These are phyloP conservation scores for Copidosoma floridanum DNA, from an alignment of 1,140 invertebrate genomes.

Conservation along the genomic window DNA sequence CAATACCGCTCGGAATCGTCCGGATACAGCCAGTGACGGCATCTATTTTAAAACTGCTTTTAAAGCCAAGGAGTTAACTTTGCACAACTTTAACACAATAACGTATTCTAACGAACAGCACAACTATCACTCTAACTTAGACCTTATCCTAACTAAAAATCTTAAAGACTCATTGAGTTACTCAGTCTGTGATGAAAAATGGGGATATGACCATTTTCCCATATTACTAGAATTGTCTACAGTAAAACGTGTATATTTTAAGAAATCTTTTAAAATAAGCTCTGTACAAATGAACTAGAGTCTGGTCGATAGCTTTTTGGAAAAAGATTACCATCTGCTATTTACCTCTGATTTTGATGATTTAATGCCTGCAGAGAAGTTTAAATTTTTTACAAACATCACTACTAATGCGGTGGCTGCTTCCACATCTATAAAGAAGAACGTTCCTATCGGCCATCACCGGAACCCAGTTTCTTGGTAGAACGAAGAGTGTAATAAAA, in stretches of 20 bases:
- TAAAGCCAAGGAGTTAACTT: background rate
- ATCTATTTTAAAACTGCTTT: background rate
- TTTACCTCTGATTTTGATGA: background rate
- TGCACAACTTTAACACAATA: background rate
- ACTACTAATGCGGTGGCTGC: slow-evolving; percentile 21
- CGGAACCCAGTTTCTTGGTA: slow-evolving; percentile 5
- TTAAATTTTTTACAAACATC: background rate
- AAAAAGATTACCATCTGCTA: background rate
- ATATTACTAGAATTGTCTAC: background rate
- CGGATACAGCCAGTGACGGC: background rate
- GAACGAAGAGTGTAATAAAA: slow-evolving; percentile 16
- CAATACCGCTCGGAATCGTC: background rate
- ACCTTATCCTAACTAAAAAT: background rate
- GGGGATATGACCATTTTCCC: background rate
- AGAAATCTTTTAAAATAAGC: background rate
- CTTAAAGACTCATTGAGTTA: background rate
- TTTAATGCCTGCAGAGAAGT: background rate
- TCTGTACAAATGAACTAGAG: background rate
- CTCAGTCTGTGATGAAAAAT: background rate
- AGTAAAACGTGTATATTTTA: background rate
- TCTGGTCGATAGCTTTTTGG: background rate
- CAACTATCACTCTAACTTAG: background rate
- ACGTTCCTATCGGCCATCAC: background rate
- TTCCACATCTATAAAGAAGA: slow-evolving; percentile 1
- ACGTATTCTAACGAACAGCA: background rate